These are phyloP conservation scores for Thumatha senex DNA, from an alignment of 2,888 invertebrate genomes.

Conservation along the genomic window DNA sequence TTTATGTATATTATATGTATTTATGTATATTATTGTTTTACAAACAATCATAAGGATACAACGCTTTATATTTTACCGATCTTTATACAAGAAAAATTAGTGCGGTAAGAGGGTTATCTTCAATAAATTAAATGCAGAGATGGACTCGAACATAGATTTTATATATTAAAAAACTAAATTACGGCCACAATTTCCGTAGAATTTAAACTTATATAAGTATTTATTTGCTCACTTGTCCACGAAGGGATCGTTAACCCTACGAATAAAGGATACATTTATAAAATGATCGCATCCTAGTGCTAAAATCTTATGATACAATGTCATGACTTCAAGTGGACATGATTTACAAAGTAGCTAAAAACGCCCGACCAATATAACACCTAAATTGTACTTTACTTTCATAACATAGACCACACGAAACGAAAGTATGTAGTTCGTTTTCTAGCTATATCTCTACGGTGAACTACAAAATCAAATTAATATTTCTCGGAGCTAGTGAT, in stretches of 20 bases:
- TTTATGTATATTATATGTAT: too few species aligned
- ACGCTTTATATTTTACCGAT: too few species aligned
- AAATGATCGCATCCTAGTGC: slow-evolving; percentile 39
- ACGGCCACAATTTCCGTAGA: slow-evolving; percentile 27
- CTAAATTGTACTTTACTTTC: slow-evolving; percentile 28
- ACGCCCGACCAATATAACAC: slow-evolving; percentile 1
- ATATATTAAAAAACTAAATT: slow-evolving; percentile 24
- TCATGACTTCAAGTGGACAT: slow-evolving; percentile 35
- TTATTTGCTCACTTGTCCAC: slow-evolving; percentile 31
- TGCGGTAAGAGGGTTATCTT: too few species aligned
- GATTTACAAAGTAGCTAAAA: background rate
- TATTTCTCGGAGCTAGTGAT: too few species aligned
- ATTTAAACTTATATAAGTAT: slow-evolving; percentile 32
- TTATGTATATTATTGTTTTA: too few species aligned
- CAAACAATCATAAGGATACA: too few species aligned
- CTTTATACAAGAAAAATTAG: too few species aligned
- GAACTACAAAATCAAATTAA: background rate
- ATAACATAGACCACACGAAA: slow-evolving; percentile 1
- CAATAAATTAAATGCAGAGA: slow-evolving; percentile 24
- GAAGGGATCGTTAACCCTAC: slow-evolving; percentile 20
- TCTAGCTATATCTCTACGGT: slow-evolving; percentile 12
- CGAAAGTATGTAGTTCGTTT: slow-evolving; percentile 11
- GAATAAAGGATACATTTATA: slow-evolving; percentile 16
- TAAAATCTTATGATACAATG: slow-evolving; percentile 41
- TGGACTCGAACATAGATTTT: slow-evolving; percentile 20